phyloP scores from a whole-genome alignment of 64 coral and sea anemone genomes.

The Acropora tenuis region DNA sequence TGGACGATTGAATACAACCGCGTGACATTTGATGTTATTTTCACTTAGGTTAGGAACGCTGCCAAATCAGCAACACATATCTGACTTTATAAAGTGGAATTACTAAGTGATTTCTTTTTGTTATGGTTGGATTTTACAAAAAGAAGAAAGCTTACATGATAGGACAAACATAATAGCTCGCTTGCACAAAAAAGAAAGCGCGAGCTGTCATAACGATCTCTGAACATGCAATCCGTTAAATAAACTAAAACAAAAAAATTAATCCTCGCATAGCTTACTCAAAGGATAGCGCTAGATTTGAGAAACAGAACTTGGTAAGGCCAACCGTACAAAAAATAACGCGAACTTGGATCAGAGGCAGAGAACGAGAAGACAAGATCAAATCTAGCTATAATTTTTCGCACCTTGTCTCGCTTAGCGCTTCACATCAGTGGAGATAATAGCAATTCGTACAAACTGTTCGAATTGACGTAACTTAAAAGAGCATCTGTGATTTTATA shows the following conservation, averaged over 20 bases:
- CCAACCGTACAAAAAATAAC: not conserved
- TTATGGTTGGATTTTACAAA: not conserved
- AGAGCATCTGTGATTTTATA: constrained; percentile 1
- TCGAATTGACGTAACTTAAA: not conserved
- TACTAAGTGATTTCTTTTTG: not conserved
- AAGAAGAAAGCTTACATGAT: not conserved
- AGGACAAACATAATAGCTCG: not conserved
- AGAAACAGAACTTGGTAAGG: not conserved
- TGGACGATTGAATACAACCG: not conserved
- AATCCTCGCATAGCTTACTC: not conserved
- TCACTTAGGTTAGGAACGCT: not conserved
- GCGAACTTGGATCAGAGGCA: not conserved
- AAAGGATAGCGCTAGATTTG: not conserved
- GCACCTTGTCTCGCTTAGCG: not conserved
- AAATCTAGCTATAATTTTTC: not conserved
- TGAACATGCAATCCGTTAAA: constrained; percentile 43
- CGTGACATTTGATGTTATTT: constrained; percentile 28
- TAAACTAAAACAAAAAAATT: constrained; percentile 44
- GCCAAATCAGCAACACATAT: not conserved
- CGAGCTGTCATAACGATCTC: constrained; percentile 13
- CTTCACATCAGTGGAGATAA: not conserved
- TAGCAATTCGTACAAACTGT: not conserved
- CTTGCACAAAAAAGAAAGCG: not conserved
- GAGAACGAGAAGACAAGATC: not conserved
- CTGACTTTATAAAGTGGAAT: not conserved